Evolutionary conservation across 1,140 invertebrate genomes (phyloP), one percentile per base, ranked within the genome.

Genomic region (Bombus sibiricus): DNA sequence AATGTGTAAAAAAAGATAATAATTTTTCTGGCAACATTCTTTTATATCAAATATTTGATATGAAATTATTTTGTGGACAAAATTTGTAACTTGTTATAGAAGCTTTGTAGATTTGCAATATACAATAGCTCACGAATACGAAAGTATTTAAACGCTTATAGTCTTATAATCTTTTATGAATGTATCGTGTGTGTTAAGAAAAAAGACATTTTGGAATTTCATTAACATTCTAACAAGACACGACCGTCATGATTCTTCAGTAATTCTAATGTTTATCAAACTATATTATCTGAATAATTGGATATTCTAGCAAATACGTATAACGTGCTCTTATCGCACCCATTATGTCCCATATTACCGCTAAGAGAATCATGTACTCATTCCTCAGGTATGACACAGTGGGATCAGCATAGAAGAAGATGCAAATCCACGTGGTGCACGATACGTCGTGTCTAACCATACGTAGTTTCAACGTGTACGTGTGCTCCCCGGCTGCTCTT

Each of bases 351-450:
- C 5, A 25, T 18, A 75, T 74, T 76, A 68, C 25, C 41, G 25
- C 0, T n/a, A 28, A 18, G n/a, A n/a, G 39, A 10, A 69, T 32
- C 47, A 78, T 62, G 53, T 47, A 79, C 39, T n/a, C 64, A 75
- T 57, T 83, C 12, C 22, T 28, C 12, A 15, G 10, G 6, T 28
- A 12, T 2, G 0, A 3, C 15, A 47, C 41, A 76, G 32, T 39
- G 15, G 5, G 76, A 25, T 34, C n/a, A 15, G 5, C 64, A 34
- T n/a, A 57, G 57, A 28, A 41, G 77, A 59, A 59, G 68, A 59
- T 73, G 39, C 25, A 80, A 80, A 85, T 85, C 10, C 76, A 62
- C 76, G 53, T 15, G 39, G n/a, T n/a, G 34, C 47, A 59, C 39
- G 39, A 78, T 39, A 71, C 80, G 32, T 66, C 41, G 22, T 78